A percentile compares a stretch with the other conserved stretches of the same genome.
Evolutionary conservation across 2,113 vertebrate species (phyloP).

Genomic region (Suricata suricatta): DNA sequence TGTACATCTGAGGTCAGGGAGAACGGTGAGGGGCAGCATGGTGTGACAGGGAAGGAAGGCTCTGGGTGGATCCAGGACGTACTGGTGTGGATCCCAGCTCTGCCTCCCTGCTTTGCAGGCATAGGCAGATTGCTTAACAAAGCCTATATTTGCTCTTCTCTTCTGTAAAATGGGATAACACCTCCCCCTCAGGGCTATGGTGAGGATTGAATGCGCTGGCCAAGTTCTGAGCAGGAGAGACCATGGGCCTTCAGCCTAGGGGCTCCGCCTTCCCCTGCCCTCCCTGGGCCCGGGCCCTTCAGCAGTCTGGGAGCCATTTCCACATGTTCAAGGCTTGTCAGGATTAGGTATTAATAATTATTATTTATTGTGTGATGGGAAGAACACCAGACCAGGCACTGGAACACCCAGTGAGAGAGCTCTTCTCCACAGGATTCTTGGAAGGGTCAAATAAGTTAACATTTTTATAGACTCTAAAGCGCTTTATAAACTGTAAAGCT

Average conservation of each 20-base stretch:
- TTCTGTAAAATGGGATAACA: background rate
- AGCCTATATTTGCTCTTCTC: background rate
- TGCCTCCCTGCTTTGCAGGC: background rate
- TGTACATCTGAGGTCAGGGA: background rate
- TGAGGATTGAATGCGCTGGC: background rate
- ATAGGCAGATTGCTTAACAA: background rate
- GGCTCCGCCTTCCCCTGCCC: background rate
- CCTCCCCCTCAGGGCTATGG: background rate
- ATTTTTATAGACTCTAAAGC: background rate
- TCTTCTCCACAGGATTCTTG: background rate
- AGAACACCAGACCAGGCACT: too few relatives aligned
- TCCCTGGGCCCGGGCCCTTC: background rate
- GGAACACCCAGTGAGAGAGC: background rate
- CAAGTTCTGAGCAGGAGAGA: background rate
- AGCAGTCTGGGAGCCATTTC: background rate
- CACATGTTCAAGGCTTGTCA: background rate
- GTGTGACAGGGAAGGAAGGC: background rate
- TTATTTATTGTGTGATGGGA: background rate
- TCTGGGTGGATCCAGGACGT: background rate
- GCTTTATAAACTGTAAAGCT: rapidly evolving
- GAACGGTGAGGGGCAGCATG: background rate
- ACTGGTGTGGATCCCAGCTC: background rate
- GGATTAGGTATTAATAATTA: background rate
- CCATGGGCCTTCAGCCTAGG: background rate
- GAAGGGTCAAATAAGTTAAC: background rate